phyloP scores from a whole-genome alignment of 2,888 invertebrate genomes.

The Helleia helle region DNA sequence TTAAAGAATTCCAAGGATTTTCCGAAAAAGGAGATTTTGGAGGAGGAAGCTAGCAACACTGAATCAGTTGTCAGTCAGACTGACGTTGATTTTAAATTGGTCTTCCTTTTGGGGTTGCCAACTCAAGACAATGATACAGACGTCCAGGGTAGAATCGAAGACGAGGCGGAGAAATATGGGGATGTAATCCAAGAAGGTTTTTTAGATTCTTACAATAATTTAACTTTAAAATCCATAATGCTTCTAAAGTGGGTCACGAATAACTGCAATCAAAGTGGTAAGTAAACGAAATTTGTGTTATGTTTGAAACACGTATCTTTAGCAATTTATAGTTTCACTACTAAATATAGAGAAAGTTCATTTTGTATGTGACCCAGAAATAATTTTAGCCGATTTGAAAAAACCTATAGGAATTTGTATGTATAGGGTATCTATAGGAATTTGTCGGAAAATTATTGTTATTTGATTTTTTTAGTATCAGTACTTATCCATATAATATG shows the following conservation, averaged over 20 bases:
- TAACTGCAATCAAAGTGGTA: slow-evolving; percentile 75
- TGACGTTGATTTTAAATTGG: slow-evolving; percentile 46
- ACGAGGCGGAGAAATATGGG: slow-evolving; percentile 78
- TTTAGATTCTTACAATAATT: slow-evolving; percentile 88
- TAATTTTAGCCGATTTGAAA: no score
- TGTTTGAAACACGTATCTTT: no score
- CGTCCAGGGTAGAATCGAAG: slow-evolving; percentile 75
- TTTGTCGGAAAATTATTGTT: no score
- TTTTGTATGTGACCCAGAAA: no score
- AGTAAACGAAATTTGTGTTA: slow-evolving; percentile 30
- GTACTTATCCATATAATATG: no score
- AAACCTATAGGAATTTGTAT: no score
- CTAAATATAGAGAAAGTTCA: no score
- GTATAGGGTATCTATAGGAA: no score
- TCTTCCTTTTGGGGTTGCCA: slow-evolving; percentile 76
- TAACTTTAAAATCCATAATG: slow-evolving; percentile 89
- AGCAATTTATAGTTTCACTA: no score
- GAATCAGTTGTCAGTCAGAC: slow-evolving; percentile 5
- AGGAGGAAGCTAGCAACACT: slow-evolving; percentile 19
- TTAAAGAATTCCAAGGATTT: slow-evolving; percentile 37
- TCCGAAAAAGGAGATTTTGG: slow-evolving; percentile 25
- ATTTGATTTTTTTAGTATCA: no score
- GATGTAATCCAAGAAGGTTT: slow-evolving; percentile 90
- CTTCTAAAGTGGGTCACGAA: slow-evolving; percentile 86
- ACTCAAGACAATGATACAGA: slow-evolving; percentile 70